Evolutionary conservation across 2,113 vertebrate species (phyloP).

Genomic region (Gymnocephalus cernua): DNA sequence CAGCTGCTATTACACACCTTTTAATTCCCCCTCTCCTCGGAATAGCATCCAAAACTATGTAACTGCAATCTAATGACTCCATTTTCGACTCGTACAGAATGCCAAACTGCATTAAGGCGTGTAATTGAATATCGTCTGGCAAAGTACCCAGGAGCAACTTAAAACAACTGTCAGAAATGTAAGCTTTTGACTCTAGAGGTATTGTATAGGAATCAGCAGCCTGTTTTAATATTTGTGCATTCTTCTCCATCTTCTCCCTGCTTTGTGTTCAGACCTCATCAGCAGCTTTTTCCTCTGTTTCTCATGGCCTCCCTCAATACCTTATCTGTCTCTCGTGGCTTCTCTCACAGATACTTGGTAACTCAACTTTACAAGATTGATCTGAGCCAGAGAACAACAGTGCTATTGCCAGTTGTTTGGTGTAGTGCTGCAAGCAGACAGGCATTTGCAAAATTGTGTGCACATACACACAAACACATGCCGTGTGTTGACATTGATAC

Average conservation of each 20-base stretch:
- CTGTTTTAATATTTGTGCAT: neutral
- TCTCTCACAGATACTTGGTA: slow-evolving; percentile 17
- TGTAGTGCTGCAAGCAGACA: slow-evolving; percentile 28
- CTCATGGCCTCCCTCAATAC: neutral
- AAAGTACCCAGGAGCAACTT: slow-evolving; percentile 12
- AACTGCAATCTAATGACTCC: slow-evolving; percentile 19
- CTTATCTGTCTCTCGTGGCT: slow-evolving; percentile 14
- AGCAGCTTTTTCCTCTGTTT: neutral
- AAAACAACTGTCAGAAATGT: slow-evolving; percentile 1
- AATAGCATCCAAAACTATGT: slow-evolving; percentile 29
- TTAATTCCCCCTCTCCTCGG: slow-evolving; percentile 22
- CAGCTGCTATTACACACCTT: slow-evolving; percentile 49
- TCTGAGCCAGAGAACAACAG: slow-evolving; percentile 19
- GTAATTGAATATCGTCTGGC: slow-evolving; percentile 13
- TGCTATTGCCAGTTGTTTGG: neutral
- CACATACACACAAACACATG: slow-evolving; percentile 13
- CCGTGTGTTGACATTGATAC: slow-evolving; percentile 42
- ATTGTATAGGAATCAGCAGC: neutral
- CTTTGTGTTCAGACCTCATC: slow-evolving; percentile 22
- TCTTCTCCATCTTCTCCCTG: neutral
- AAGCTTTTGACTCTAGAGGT: neutral
- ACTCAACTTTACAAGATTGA: slow-evolving; percentile 44
- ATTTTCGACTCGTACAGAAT: slow-evolving; percentile 1
- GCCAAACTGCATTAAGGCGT: slow-evolving; percentile 11
- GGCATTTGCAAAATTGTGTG: slow-evolving; percentile 32